Conservation (phyloP, 1,140 invertebrate species). For the Drosophila malerkotliana region DNA sequence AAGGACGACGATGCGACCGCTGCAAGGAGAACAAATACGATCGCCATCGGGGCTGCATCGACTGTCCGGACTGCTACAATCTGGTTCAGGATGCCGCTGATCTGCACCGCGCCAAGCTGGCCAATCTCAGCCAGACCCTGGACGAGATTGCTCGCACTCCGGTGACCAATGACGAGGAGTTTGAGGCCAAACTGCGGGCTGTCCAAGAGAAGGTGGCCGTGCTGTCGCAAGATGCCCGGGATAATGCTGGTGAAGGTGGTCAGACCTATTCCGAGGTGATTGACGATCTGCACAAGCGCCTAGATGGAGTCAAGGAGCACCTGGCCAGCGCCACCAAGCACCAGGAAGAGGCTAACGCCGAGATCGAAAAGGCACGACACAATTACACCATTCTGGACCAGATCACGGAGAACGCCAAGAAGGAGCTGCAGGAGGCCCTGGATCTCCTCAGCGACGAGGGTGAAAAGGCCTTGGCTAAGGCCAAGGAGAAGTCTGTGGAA, state of each 20-base stretch:
- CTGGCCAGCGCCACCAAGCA: conserved; percentile 87
- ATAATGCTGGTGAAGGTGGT: conserved; percentile 87
- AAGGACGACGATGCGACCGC: conserved; percentile 94
- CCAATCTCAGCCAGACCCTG: conserved; percentile 87
- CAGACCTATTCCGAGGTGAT: conserved; percentile 88
- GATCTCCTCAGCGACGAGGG: conserved; percentile 93
- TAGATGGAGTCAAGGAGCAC: conserved; percentile 88
- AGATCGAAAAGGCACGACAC: conserved; percentile 86
- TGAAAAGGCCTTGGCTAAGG: conserved; percentile 89
- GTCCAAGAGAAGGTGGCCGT: conserved; percentile 90
- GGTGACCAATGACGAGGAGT: conserved; percentile 93
- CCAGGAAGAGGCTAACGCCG: conserved; percentile 86
- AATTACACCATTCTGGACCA: conserved; percentile 91
- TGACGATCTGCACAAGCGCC: conserved; percentile 87
- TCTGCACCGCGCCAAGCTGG: conserved; percentile 90
- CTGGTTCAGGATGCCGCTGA: conserved; percentile 95
- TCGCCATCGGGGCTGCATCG: conserved; percentile 92
- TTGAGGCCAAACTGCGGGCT: conserved; percentile 89
- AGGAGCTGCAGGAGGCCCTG: conserved; percentile 89
- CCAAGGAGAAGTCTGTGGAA: conserved; percentile 91
- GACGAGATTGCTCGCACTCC: conserved; percentile 90
- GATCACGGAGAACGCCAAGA: conserved; percentile 89
- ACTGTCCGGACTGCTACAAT: conserved; percentile 97
- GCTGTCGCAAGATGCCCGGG: conserved; percentile 89
- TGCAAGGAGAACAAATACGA: conserved; percentile 97